Conservation (phyloP, 2,888 invertebrate genomes). For the Encarsia formosa region DNA sequence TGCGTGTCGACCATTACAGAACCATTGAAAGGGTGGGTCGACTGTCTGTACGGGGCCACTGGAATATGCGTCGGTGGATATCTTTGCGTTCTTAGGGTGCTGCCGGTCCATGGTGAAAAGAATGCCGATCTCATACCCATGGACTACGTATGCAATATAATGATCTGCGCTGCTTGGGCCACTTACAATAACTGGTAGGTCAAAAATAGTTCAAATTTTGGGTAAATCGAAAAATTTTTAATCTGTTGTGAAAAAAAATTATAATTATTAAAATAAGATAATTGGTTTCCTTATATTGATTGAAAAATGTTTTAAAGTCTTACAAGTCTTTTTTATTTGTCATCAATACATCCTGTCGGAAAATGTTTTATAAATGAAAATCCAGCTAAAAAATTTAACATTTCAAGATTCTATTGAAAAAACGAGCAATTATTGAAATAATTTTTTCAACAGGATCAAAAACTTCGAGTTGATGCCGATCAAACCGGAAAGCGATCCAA, state of each 20-base stretch:
- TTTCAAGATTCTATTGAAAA: no score
- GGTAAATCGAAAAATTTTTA: no score
- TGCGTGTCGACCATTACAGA: constrained; percentile 50
- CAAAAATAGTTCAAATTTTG: no score
- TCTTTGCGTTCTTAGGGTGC: constrained; percentile 60
- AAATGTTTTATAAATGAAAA: no score
- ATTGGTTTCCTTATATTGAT: no score
- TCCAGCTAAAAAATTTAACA: no score
- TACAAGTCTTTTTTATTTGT: no score
- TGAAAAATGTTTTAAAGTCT: no score
- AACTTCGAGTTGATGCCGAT: background rate
- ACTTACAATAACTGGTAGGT: constrained; percentile 40
- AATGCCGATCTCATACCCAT: constrained; percentile 67
- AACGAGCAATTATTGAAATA: no score
- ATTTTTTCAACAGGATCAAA: constrained; percentile 11
- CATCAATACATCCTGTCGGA: no score
- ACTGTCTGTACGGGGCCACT: constrained; percentile 67
- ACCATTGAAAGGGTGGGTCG: constrained; percentile 62
- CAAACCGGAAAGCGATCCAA: constrained; percentile 48
- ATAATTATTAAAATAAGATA: no score
- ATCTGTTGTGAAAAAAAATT: no score
- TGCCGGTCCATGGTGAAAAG: constrained; percentile 54
- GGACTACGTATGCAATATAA: constrained; percentile 61
- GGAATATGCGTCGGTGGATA: constrained; percentile 55
- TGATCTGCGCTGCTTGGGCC: constrained; percentile 60